A percentile compares a stretch with the other conserved stretches of the same genome.
phyloP scores from a whole-genome alignment of 2,113 vertebrate species.

The Scalopus aquaticus region DNA sequence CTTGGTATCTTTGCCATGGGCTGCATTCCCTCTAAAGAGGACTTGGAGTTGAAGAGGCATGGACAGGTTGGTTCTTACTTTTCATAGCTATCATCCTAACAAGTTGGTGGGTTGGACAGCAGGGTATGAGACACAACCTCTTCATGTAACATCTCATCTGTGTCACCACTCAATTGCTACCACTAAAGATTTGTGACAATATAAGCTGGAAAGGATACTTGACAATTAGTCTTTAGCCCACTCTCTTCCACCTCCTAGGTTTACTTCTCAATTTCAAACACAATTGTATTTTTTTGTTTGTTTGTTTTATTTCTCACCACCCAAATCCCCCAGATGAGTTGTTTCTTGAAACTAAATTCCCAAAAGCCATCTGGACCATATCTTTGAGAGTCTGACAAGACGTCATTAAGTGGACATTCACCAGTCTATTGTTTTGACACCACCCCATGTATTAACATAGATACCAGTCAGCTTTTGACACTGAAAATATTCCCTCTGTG shows the following conservation, averaged over 20 bases:
- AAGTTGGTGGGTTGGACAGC: background rate
- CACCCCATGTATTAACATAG: background rate
- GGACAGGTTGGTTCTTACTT: background rate
- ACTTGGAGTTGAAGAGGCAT: background rate
- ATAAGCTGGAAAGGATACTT: slow-evolving; percentile 46
- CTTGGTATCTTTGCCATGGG: background rate
- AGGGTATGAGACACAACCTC: background rate
- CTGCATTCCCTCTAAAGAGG: background rate
- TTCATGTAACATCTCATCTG: background rate
- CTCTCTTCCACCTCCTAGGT: background rate
- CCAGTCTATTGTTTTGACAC: background rate
- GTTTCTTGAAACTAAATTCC: slow-evolving; percentile 36
- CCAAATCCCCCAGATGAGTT: slow-evolving; percentile 2
- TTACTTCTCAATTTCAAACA: slow-evolving; percentile 19
- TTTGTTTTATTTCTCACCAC: background rate
- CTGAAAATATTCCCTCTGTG: background rate
- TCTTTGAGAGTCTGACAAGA: background rate
- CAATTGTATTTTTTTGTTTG: slow-evolving; percentile 15
- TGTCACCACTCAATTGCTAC: slow-evolving; percentile 16
- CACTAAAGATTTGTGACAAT: slow-evolving; percentile 27
- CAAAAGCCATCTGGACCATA: background rate
- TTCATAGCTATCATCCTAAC: background rate
- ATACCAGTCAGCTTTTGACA: background rate
- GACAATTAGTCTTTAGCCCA: background rate
- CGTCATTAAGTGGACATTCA: slow-evolving; percentile 12